Percentiles rank a stretch among this genome's conserved stretches.
Conservation (phyloP, 2,797 vertebrate species). For the Mormyrops boulengeri region DNA sequence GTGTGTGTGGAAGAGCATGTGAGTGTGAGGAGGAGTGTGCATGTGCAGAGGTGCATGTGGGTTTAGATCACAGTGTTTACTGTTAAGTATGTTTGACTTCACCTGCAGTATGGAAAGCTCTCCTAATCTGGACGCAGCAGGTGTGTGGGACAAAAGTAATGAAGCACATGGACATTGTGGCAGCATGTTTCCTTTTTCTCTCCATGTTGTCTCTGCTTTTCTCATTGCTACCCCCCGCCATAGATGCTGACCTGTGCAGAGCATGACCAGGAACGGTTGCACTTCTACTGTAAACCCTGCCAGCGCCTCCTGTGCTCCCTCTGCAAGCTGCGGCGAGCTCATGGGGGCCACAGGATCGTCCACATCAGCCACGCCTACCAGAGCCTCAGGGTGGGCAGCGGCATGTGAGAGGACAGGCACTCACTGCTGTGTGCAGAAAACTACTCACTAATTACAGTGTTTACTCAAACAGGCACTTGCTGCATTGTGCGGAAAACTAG, state of each 20-base stretch:
- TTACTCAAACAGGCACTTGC: not conserved
- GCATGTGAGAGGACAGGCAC: not conserved
- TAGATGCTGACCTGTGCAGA: constrained; percentile 90
- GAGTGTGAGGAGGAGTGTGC: not conserved
- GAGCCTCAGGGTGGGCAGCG: constrained; percentile 74
- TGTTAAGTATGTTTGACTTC: not conserved
- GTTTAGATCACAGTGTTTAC: not conserved
- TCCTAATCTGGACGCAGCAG: not conserved
- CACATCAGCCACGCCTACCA: constrained; percentile 85
- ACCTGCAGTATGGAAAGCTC: not conserved
- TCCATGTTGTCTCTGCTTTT: not conserved
- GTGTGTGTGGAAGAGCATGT: not conserved
- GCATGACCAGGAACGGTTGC: constrained; percentile 87
- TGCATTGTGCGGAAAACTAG: not conserved
- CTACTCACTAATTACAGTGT: not conserved
- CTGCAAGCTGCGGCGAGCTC: constrained; percentile 81
- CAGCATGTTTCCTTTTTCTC: not conserved
- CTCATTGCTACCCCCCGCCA: not conserved
- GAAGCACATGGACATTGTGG: not conserved
- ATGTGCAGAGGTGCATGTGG: not conserved
- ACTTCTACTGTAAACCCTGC: constrained; percentile 88
- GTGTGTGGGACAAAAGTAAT: not conserved
- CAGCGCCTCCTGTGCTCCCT: constrained; percentile 87
- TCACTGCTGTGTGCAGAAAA: not conserved
- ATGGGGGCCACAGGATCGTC: constrained; percentile 84